Base-by-base conservation (phyloP, 1,140 invertebrate genomes). In the Neodiprion lecontei region DNA sequence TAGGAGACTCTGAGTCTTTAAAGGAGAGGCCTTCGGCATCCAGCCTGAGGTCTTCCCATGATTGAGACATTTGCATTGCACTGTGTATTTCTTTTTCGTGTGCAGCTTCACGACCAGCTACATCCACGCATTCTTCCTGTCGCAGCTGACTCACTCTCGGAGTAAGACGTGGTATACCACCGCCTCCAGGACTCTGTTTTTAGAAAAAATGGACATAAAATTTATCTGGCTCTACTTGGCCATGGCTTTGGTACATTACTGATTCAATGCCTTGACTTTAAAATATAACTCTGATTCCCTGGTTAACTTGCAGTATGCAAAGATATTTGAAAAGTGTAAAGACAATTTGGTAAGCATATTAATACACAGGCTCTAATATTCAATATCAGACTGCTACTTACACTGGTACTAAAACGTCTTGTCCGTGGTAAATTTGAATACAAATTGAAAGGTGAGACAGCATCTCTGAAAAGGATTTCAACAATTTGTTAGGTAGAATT, bases 31-130 rank as follows among this genome's bases (percentile, higher is more conserved):
- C 87, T 80, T 93, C 92, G 5, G 90, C 90, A 76, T 96, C 93
- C 48, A 97, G 87, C 0, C 93, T 94, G 5, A 97, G 89, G 88
- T 97, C 95, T 86, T 97, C 95, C 91, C 94, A 96, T 17, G 95
- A 96, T 83, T 95, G 95, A 1, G 95, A 96, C 87, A 97, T 96
- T 85, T 95, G 94, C 91, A 97, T 95, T 76, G 95, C 93, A 81
- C 93, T 93, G 83, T 96, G 94, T 71, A 96, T 91, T 88, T 97
- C 95, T 68, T 94, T 91, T 89, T 98, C 96, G 86, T 96, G 95
- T n/a, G 95, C 95, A 66, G 94, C 93, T 88, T 97, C 96, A 70
- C 95, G 89, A 80, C 95, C 94, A 79, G 90, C 91, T 4, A 94
- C 90, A 84, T 96, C 95, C 40, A 95, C 92, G 82, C 94, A 95